A percentile compares a stretch with the other conserved stretches of the same genome.
phyloP scores from a whole-genome alignment of 2,797 vertebrate species.

The Gallinago stenura region DNA sequence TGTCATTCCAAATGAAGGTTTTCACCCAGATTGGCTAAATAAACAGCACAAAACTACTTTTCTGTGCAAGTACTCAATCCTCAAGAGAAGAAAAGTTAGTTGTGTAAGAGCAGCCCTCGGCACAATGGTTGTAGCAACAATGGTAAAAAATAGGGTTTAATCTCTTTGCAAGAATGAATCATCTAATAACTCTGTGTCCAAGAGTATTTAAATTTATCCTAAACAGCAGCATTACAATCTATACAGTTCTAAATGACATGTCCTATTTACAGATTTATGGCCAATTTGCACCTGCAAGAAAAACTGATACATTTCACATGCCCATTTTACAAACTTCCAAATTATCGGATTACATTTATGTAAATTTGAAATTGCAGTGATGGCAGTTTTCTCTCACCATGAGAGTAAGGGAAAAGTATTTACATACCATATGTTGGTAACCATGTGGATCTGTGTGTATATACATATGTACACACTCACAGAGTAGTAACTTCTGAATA shows the following conservation, averaged over 20 bases:
- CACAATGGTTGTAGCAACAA: background rate
- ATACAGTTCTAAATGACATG: background rate
- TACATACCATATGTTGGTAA: background rate
- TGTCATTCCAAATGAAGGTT: background rate
- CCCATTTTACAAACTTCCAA: background rate
- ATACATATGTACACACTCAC: background rate
- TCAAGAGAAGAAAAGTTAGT: background rate
- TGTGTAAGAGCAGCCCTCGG: background rate
- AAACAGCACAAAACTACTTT: background rate
- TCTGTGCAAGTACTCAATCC: background rate
- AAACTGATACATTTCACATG: rapidly evolving
- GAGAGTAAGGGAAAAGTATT: background rate
- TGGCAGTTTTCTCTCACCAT: background rate
- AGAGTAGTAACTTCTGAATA: background rate
- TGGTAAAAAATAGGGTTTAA: background rate
- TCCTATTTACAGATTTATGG: background rate
- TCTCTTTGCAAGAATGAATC: background rate
- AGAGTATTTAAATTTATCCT: background rate
- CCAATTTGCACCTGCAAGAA: background rate
- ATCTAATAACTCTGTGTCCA: background rate
- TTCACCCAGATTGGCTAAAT: background rate
- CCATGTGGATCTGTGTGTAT: no score
- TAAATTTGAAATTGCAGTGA: background rate
- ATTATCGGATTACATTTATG: no score
- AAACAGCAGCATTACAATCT: background rate